These are phyloP conservation scores for Holacanthus passer DNA, from an alignment of 2,113 vertebrate genomes.

Conservation along the genomic window DNA sequence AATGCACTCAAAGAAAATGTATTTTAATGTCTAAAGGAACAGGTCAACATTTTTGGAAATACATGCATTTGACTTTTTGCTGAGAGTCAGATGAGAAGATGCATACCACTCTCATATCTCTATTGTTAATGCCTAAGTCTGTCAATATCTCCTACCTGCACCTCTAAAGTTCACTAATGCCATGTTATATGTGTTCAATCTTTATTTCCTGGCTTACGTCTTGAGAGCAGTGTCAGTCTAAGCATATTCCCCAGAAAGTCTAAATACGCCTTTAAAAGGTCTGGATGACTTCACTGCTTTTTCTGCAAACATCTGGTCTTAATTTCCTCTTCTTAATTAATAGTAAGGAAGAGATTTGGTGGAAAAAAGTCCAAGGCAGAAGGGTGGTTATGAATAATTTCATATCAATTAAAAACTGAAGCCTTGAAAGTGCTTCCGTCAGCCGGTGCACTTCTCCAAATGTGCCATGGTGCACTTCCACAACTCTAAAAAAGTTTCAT, in stretches of 20 bases:
- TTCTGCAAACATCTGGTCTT: not conserved
- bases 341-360: not conserved
- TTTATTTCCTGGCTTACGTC: no score
- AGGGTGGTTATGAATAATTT: not conserved
- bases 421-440: conserved; percentile 3
- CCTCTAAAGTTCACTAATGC: no score
- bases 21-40: no score
- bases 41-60: no score
- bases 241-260: not conserved
- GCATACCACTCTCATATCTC: no score
- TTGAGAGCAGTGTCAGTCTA: not conserved
- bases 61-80: no score
- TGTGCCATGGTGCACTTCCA: conserved; percentile 37
- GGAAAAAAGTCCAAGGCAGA: not conserved
- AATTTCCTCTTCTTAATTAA: not conserved
- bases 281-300: not conserved
- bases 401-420: not conserved
- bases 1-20: no score
- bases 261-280: not conserved
- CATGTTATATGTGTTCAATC: no score
- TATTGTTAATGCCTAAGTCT: no score
- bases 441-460: conserved; percentile 4
- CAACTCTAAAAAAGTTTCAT: conserved; percentile 14
- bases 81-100: no score
- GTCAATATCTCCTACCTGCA: no score